These are phyloP conservation scores for Alcedo atthis DNA, from an alignment of 2,797 vertebrate genomes.

Conservation along the genomic window DNA sequence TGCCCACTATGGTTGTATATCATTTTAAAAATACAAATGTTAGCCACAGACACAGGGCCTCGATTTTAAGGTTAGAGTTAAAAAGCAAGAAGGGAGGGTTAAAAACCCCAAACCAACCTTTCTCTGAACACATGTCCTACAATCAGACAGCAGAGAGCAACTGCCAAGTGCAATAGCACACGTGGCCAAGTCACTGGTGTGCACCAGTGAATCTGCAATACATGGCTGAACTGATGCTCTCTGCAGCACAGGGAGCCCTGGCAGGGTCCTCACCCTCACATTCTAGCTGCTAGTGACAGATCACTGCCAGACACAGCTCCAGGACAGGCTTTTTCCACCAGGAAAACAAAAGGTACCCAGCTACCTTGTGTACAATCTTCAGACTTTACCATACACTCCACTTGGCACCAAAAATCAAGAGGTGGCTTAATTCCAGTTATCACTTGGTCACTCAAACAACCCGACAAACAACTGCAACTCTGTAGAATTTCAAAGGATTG, in stretches of 20 bases:
- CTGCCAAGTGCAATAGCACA: background rate
- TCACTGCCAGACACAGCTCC: background rate
- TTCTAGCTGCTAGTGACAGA: background rate
- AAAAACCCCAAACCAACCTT: background rate
- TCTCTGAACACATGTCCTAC: background rate
- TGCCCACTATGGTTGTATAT: background rate
- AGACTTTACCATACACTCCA: background rate
- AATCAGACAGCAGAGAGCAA: background rate
- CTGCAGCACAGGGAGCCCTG: background rate
- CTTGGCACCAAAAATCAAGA: background rate
- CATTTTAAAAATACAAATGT: background rate
- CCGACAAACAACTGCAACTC: background rate
- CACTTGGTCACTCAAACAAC: background rate
- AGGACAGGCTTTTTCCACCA: background rate
- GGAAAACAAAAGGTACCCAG: background rate
- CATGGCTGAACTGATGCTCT: rapidly evolving
- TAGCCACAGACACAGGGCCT: background rate
- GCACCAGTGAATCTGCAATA: background rate
- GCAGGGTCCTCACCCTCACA: rapidly evolving
- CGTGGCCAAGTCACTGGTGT: background rate
- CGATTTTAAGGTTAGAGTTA: background rate
- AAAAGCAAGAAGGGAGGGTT: background rate
- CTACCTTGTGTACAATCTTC: background rate
- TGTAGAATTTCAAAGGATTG: background rate
- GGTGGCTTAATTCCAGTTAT: background rate